A percentile compares a stretch with the other conserved stretches of the same genome.
These are phyloP conservation scores for Papilio dardanus DNA, from an alignment of 1,140 invertebrate species.

Conservation along the genomic window DNA sequence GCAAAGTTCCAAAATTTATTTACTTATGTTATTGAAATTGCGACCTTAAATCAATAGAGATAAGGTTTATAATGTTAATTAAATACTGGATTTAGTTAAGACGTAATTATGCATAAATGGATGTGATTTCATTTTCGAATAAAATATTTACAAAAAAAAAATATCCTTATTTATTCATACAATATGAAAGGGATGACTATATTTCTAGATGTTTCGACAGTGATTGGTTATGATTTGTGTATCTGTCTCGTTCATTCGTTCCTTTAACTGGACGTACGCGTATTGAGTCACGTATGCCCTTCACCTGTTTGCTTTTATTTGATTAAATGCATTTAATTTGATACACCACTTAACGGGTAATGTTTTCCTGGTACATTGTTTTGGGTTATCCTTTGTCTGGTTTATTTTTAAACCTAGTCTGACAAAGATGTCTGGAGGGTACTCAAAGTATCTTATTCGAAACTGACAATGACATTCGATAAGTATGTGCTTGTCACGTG, in stretches of 20 bases:
- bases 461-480: too few relatives aligned
- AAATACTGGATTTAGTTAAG: background rate
- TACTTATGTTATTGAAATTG: background rate
- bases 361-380: slow-evolving; percentile 14
- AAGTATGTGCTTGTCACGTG: too few relatives aligned
- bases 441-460: too few relatives aligned
- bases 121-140: background rate
- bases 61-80: background rate
- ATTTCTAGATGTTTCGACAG: background rate
- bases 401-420: background rate
- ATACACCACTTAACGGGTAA: background rate
- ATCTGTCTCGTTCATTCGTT: background rate
- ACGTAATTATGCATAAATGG: background rate
- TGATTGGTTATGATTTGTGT: background rate
- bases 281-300: slow-evolving; percentile 27
- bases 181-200: background rate
- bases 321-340: background rate
- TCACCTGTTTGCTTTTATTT: slow-evolving; percentile 2
- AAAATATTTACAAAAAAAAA: background rate
- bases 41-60: background rate
- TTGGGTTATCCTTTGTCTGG: background rate
- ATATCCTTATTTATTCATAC: background rate
- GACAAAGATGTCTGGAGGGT: too few relatives aligned
- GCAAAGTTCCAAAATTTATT: background rate
- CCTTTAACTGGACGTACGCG: background rate